Conservation (phyloP, 2,113 vertebrate species). For the Solea senegalensis region DNA sequence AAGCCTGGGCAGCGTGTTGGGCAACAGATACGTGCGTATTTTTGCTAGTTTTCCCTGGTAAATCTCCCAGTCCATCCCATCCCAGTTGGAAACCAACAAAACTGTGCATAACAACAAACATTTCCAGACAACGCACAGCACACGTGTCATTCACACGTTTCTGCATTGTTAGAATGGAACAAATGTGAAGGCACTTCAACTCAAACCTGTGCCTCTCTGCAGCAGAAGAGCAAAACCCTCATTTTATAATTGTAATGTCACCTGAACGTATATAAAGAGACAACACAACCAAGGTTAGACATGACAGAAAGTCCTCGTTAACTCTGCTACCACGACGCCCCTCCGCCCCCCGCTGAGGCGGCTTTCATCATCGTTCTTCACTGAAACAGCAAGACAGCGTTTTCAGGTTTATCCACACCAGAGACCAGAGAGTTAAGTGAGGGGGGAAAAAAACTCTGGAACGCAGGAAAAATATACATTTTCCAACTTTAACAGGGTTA, state of each 20-base stretch:
- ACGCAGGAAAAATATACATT: neutral
- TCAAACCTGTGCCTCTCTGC: neutral
- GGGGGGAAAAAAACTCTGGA: neutral
- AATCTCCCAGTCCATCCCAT: no score
- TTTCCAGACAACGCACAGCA: neutral
- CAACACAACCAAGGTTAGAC: neutral
- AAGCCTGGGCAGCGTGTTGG: neutral
- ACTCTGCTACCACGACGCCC: neutral
- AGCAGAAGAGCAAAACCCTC: neutral
- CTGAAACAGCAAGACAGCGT: neutral
- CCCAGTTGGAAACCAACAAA: no score
- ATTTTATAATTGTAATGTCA: neutral
- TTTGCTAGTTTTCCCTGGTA: neutral
- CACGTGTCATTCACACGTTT: neutral
- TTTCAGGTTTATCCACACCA: neutral
- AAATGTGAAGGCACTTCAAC: no score
- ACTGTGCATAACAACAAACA: no score
- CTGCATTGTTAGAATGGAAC: no score
- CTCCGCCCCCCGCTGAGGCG: neutral
- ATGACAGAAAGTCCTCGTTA: neutral
- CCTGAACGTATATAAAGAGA: constrained; percentile 5
- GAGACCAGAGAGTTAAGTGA: neutral
- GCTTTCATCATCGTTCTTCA: neutral
- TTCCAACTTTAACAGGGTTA: neutral
- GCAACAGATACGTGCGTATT: neutral